A percentile compares a stretch with the other conserved stretches of the same genome.
These are phyloP conservation scores for Fragariocoptes setiger DNA, from an alignment of 1,140 invertebrate genomes.

Conservation along the genomic window DNA sequence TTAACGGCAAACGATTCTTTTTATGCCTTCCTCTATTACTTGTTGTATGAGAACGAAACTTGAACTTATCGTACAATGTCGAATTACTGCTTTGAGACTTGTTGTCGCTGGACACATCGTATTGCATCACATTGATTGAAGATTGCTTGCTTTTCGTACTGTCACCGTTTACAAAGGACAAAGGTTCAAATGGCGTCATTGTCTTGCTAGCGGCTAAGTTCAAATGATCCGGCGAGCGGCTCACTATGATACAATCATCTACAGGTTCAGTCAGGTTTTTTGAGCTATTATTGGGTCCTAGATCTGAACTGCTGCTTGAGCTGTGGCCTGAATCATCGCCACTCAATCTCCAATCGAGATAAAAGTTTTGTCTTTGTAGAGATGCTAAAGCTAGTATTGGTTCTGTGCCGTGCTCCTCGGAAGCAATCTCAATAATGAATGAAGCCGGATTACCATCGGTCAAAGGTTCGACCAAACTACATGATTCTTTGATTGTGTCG, in stretches of 20 bases:
- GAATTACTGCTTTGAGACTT: background rate
- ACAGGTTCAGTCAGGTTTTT: background rate
- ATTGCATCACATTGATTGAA: background rate
- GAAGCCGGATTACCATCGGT: conserved; percentile 8
- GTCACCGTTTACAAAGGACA: no score
- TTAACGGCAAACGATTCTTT: no score
- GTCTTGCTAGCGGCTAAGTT: no score
- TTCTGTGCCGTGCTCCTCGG: conserved; percentile 7
- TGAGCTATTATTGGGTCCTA: background rate
- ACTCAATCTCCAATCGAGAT: no score
- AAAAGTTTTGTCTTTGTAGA: background rate
- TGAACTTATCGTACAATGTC: background rate
- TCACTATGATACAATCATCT: no score
- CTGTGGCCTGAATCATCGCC: no score
- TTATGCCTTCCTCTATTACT: background rate
- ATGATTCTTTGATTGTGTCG: background rate
- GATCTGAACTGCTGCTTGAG: no score
- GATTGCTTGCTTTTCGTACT: background rate
- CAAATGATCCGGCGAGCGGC: no score
- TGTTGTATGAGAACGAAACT: background rate
- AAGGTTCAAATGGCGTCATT: no score
- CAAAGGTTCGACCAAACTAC: conserved; percentile 2
- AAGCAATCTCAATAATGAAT: conserved; percentile 9
- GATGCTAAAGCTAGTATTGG: background rate
- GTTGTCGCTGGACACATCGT: background rate